Conservation (phyloP, 2,113 vertebrate genomes). For the Tachysurus vachellii region DNA sequence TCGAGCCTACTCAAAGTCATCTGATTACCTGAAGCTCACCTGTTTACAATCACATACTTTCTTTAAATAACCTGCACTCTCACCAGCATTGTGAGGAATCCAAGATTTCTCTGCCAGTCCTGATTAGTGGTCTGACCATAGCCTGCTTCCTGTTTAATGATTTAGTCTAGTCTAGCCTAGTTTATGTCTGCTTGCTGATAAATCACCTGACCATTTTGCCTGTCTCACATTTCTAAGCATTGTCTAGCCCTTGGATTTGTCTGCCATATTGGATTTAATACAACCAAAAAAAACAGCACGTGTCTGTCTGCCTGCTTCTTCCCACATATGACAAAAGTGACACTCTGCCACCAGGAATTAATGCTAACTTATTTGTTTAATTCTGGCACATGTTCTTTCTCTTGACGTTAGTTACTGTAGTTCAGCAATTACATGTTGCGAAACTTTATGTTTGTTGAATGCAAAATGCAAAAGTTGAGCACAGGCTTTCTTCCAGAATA, state of each 20-base stretch:
- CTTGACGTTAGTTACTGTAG: not conserved
- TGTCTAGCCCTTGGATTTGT: not conserved
- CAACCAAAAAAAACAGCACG: not conserved
- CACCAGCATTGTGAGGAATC: not conserved
- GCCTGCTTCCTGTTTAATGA: not conserved
- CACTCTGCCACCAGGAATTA: not conserved
- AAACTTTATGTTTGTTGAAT: not conserved
- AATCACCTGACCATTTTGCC: not conserved
- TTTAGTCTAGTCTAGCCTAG: not conserved
- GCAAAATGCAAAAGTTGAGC: not conserved
- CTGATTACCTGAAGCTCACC: not conserved
- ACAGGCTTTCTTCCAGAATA: not conserved
- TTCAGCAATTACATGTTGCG: not conserved
- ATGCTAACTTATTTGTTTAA: too few relatives aligned
- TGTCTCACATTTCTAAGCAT: not conserved
- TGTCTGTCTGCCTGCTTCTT: not conserved
- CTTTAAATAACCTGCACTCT: not conserved
- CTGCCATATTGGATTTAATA: not conserved
- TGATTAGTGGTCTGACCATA: conserved; percentile 6
- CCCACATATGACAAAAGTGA: not conserved
- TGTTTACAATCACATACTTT: not conserved
- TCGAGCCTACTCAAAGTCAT: not conserved
- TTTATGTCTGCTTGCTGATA: conserved; percentile 8
- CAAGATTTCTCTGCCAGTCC: not conserved
- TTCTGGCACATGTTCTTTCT: not conserved